A percentile compares a stretch with the other conserved stretches of the same genome.
Evolutionary conservation across 1,140 invertebrate species (phyloP).

Genomic region (Pissodes strobi): DNA sequence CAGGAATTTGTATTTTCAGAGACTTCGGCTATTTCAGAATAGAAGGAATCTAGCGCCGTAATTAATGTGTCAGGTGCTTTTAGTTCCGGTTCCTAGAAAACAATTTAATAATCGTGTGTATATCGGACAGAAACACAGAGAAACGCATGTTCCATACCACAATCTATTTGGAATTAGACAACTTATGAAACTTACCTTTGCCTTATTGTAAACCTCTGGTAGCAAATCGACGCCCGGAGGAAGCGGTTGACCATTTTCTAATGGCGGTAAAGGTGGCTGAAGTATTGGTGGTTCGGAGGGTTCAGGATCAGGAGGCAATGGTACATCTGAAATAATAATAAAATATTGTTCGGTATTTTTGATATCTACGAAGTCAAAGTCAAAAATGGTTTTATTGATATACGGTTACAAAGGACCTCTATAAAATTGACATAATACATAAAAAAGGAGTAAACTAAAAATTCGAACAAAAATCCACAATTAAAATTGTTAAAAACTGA

Average conservation of each 20-base stretch:
- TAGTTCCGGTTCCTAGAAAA: conserved; percentile 4
- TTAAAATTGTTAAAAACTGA: no score
- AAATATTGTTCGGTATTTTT: not conserved
- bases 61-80: conserved; percentile 48
- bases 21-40: conserved; percentile 64
- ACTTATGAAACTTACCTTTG: conserved; percentile 9
- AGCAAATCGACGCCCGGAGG: conserved; percentile 60
- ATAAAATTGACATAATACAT: no score
- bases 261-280: not conserved
- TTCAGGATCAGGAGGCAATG: conserved; percentile 37
- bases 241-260: conserved; percentile 54
- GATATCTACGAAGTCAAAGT: no score
- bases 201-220: conserved; percentile 46
- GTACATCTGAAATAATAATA: conserved; percentile 35
- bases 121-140: not conserved
- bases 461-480: no score
- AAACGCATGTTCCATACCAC: not conserved
- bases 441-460: no score
- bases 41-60: conserved; percentile 64
- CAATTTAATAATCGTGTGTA: not conserved
- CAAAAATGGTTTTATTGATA: no score
- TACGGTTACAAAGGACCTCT: no score
- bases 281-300: conserved; percentile 28
- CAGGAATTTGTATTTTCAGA: conserved; percentile 50
- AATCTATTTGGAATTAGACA: no score